These are phyloP conservation scores for Lutraria lutraria DNA, from an alignment of 2,888 invertebrate species.

Conservation along the genomic window DNA sequence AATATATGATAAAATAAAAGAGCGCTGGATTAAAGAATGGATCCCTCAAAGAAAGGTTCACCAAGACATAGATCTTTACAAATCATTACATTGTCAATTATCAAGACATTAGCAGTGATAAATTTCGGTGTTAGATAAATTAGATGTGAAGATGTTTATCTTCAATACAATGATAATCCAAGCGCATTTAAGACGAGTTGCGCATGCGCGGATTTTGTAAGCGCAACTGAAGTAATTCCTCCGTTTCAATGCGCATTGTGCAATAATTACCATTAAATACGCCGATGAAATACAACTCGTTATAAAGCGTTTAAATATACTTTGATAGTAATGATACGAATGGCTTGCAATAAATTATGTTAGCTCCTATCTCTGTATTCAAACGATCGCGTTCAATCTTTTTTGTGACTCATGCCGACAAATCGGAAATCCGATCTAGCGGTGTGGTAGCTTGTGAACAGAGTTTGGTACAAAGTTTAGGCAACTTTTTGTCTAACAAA, in stretches of 20 bases:
- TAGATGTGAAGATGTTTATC: not conserved
- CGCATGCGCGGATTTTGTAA: not conserved
- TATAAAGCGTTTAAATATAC: not conserved
- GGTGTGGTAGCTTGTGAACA: not conserved
- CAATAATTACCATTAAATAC: not conserved
- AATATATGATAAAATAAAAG: not conserved
- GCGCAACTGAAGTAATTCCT: not conserved
- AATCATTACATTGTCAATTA: not conserved
- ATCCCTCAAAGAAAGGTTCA: not conserved
- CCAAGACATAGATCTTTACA: not conserved
- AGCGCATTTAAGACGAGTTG: not conserved
- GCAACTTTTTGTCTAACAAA: not conserved
- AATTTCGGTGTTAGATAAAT: not conserved
- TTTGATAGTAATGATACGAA: not conserved
- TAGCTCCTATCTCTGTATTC: not conserved
- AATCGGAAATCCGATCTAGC: slow-evolving; percentile 21
- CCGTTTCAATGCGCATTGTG: not conserved
- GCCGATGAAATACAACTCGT: not conserved
- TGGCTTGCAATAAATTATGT: not conserved
- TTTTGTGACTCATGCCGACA: not conserved
- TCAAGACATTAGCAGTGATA: not conserved
- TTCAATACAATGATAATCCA: not conserved
- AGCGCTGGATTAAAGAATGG: not conserved
- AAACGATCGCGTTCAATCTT: not conserved
- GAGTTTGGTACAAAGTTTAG: not conserved